Percentiles rank a stretch among this genome's conserved stretches.
Conservation (phyloP, 2,797 vertebrate genomes). For the Sebastes cheni region DNA sequence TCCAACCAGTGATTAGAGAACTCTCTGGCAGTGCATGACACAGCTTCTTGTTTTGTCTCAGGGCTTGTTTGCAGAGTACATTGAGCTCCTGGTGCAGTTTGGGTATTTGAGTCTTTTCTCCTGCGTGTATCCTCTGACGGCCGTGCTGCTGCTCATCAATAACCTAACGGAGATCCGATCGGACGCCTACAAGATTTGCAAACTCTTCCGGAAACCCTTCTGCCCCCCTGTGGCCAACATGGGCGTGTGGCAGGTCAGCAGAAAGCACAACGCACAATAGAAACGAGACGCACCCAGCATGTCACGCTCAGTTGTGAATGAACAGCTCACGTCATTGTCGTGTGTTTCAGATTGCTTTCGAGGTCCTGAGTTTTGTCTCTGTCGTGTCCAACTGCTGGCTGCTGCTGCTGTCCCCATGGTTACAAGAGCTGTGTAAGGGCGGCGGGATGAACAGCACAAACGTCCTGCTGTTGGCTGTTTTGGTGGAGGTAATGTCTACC, state of each 20-base stretch:
- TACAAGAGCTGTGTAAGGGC: conserved; percentile 66
- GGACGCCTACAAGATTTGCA: conserved; percentile 86
- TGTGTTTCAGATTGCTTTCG: conserved; percentile 79
- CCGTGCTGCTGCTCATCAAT: conserved; percentile 83
- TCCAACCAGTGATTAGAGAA: too few species aligned
- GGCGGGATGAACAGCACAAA: conserved; percentile 64
- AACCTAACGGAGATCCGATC: conserved; percentile 86
- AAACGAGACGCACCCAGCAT: neutral
- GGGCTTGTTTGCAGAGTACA: conserved; percentile 88
- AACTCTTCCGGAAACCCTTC: conserved; percentile 86
- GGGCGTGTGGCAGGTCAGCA: conserved; percentile 86
- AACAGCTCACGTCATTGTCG: neutral
- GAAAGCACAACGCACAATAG: neutral
- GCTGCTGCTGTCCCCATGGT: conserved; percentile 80
- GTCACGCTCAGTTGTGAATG: neutral
- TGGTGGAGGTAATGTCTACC: conserved; percentile 76
- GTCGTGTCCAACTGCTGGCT: conserved; percentile 88
- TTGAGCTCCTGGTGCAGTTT: conserved; percentile 88
- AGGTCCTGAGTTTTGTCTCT: conserved; percentile 83
- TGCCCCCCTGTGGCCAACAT: conserved; percentile 76
- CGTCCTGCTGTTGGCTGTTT: conserved; percentile 74
- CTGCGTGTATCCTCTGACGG: conserved; percentile 85
- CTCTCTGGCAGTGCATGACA: neutral
- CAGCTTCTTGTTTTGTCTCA: conserved; percentile 33
- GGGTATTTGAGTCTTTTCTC: conserved; percentile 89